phyloP scores from a whole-genome alignment of 2,797 vertebrate genomes.

The Dendrocincla fuliginosa region DNA sequence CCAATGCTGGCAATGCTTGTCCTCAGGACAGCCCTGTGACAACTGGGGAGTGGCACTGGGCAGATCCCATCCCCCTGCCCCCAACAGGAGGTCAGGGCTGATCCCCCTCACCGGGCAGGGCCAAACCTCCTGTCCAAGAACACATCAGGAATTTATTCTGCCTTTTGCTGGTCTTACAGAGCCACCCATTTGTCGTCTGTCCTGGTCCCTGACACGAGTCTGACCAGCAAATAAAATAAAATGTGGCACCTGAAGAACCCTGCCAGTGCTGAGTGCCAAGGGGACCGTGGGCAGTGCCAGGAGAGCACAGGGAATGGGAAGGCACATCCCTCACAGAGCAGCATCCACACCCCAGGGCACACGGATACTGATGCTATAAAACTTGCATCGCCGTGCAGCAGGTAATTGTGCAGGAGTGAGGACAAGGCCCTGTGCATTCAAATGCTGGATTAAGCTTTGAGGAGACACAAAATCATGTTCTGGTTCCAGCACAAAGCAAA shows the following conservation, averaged over 20 bases:
- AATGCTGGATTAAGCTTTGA: background rate
- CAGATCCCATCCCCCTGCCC: background rate
- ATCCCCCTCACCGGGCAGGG: background rate
- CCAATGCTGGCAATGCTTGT: rapidly evolving
- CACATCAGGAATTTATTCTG: rapidly evolving
- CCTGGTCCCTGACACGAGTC: rapidly evolving
- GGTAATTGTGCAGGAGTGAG: background rate
- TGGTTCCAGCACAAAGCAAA: background rate
- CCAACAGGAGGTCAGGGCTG: background rate
- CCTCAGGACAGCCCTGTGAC: background rate
- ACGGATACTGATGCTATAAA: rapidly evolving
- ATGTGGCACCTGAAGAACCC: rapidly evolving
- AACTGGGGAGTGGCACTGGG: rapidly evolving
- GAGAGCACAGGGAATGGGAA: rapidly evolving
- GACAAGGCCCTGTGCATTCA: background rate
- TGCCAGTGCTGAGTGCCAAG: background rate
- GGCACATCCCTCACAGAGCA: rapidly evolving
- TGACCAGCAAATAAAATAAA: rapidly evolving
- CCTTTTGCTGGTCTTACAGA: rapidly evolving
- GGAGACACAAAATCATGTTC: background rate
- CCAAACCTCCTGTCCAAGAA: background rate
- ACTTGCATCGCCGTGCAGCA: background rate
- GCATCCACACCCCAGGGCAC: background rate
- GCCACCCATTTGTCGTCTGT: background rate
- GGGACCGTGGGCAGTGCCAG: background rate